Percentiles rank a stretch among this genome's conserved stretches.
Evolutionary conservation across 2,797 vertebrate genomes (phyloP).

Genomic region (Anableps anableps): DNA sequence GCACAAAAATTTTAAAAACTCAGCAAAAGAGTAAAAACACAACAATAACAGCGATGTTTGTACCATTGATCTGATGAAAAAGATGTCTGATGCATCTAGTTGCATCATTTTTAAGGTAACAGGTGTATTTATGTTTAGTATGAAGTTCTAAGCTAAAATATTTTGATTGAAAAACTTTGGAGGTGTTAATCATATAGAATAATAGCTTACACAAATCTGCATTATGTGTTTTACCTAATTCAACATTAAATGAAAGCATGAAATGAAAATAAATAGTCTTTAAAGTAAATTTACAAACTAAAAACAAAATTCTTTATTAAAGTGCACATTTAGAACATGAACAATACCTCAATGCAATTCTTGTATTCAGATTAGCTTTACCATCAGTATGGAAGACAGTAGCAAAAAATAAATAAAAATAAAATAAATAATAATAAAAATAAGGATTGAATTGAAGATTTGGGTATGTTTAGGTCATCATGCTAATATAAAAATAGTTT

Average conservation of each 20-base stretch:
- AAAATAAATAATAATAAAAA: no score
- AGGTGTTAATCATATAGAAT: not conserved
- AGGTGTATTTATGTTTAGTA: no score
- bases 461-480: not conserved
- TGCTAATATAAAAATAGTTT: not conserved
- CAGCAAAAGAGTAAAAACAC: no score
- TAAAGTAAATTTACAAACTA: not conserved
- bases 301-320: not conserved
- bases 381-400: not conserved
- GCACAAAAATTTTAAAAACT: no score
- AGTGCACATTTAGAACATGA: not conserved
- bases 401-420: no score
- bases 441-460: not conserved
- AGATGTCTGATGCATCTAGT: no score
- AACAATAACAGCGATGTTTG: no score
- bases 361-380: not conserved
- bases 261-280: not conserved
- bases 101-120: no score
- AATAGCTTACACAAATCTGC: not conserved
- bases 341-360: not conserved
- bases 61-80: no score
- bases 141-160: not conserved
- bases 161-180: not conserved
- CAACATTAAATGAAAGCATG: not conserved
- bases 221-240: not conserved